phyloP scores from a whole-genome alignment of 1,140 invertebrate species.

The Diuraphis noxia region DNA sequence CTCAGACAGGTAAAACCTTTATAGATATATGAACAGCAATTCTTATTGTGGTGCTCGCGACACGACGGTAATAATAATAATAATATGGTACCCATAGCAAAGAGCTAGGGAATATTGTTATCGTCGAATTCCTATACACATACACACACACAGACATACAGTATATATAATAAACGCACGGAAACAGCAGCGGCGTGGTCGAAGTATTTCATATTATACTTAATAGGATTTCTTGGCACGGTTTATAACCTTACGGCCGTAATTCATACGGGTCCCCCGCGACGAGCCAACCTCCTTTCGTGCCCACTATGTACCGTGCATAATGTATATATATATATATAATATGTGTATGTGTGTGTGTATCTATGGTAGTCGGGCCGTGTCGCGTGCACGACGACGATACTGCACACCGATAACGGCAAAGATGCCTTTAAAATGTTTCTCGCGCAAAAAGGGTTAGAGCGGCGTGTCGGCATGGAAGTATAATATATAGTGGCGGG shows the following conservation, averaged over 20 bases:
- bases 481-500: slow-evolving; percentile 6
- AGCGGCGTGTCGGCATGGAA: background rate
- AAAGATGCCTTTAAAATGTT: slow-evolving; percentile 52
- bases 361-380: background rate
- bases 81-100: background rate
- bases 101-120: slow-evolving; percentile 28
- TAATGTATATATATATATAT: background rate
- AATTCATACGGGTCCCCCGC: slow-evolving; percentile 34
- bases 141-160: background rate
- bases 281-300: background rate
- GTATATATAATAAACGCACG: background rate
- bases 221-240: slow-evolving; percentile 53
- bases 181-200: background rate
- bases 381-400: slow-evolving; percentile 22
- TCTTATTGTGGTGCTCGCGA: slow-evolving; percentile 7
- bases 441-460: slow-evolving; percentile 40
- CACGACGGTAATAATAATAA: slow-evolving; percentile 16
- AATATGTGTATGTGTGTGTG: background rate
- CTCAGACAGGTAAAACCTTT: background rate
- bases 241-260: slow-evolving; percentile 51
- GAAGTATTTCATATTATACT: slow-evolving; percentile 52
- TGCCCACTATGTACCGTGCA: background rate
- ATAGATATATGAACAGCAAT: background rate
- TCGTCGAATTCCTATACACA: slow-evolving; percentile 36
- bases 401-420: slow-evolving; percentile 18